These are phyloP conservation scores for Hypolimnas misippus DNA, from an alignment of 2,888 invertebrate genomes.

Conservation along the genomic window DNA sequence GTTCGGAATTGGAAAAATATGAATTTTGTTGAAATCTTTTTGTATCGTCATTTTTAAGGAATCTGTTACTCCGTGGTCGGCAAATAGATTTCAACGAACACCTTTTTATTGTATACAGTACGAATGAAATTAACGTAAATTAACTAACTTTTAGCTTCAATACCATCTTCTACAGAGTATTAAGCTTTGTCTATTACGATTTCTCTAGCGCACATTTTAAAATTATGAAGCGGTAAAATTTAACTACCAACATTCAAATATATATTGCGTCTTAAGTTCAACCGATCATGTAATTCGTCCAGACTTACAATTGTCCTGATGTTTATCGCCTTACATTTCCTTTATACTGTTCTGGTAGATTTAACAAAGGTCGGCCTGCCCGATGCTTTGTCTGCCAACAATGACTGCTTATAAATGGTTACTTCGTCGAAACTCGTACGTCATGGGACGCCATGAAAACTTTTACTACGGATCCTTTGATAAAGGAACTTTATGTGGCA, in stretches of 20 bases:
- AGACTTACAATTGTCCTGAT: neutral
- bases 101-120: no score
- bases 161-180: no score
- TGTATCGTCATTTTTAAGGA: neutral
- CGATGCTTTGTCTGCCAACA: constrained; percentile 22
- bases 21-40: no score
- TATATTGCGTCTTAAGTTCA: neutral
- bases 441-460: constrained; percentile 26
- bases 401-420: constrained; percentile 25
- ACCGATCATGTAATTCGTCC: neutral
- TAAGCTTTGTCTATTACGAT: no score
- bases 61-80: neutral
- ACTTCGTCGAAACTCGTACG: constrained; percentile 13
- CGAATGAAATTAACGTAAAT: no score
- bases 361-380: neutral
- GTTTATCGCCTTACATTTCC: constrained; percentile 7
- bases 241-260: neutral
- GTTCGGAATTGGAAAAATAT: neutral
- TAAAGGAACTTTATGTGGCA: constrained; percentile 22
- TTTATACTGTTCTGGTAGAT: constrained; percentile 9
- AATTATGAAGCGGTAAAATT: no score
- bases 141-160: no score
- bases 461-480: constrained; percentile 23
- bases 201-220: no score
- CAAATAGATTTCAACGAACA: no score